Base-by-base conservation (phyloP, 2,113 vertebrate genomes). In the Urocynchramus pylzowi region DNA sequence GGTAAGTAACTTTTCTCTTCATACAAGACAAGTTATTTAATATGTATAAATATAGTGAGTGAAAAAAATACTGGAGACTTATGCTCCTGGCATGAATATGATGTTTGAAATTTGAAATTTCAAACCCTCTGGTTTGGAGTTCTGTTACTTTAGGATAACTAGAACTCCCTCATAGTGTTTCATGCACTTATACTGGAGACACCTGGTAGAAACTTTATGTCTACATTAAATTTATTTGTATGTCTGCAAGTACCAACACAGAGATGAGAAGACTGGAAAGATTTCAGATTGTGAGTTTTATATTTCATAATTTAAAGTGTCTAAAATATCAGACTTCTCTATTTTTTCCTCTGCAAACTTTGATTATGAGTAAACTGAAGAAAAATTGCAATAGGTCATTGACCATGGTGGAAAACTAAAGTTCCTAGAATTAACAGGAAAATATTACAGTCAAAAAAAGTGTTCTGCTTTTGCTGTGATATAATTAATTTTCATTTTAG, bases 121-220 rank as follows among this genome's bases (percentile, higher is more conserved):
- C 39, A 30, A 60, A 28, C 6, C 5, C 73, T 19, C 16, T 74
- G 6, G 6, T 69, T 47, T 68, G 16, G 37, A 84, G 11, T 37
- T 54, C n/a, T 57, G 2, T 63, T 53, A 13, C 26, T 75, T 60
- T 49, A 52, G 18, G n/a, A 52, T 41, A 74, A 17, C 9, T 79
- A 49, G 45, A 73, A 63, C 13, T 61, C 49, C 16, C 33, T 39
- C 6, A 6, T 35, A 44, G 27, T 10, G 5, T 56, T 77, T 85
- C 28, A 12, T 52, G 12, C 4, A n/a, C 2, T 3, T 9, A 15
- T 23, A 52, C 14, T 37, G 13, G 3, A 75, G 8, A 39, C 1
- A 15, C 18, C 19, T 65, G 31, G 19, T 91, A 39, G 13, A 91
- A 83, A 75, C 7, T 73, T 85, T 3, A 2, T 4, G 26, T 82